These are phyloP conservation scores for Drepana falcataria DNA, from an alignment of 2,888 invertebrate genomes.

Conservation along the genomic window DNA sequence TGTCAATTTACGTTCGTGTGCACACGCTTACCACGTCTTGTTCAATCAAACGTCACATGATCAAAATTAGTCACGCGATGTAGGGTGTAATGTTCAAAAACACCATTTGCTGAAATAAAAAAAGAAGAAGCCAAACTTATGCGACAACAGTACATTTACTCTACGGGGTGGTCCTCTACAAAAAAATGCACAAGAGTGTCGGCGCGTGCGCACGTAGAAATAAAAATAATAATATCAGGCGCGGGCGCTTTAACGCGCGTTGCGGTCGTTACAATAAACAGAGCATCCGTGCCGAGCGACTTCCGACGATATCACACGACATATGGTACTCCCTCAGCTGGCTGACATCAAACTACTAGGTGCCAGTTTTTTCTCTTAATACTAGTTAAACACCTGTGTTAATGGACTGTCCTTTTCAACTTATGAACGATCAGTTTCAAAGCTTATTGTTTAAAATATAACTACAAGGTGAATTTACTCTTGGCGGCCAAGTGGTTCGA, in stretches of 20 bases:
- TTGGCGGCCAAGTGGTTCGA: too few species aligned
- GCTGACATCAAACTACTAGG: neutral
- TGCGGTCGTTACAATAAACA: constrained; percentile 69
- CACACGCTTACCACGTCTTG: constrained; percentile 1
- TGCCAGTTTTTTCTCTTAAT: neutral
- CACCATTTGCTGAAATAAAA: too few species aligned
- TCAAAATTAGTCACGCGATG: too few species aligned
- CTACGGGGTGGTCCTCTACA: constrained; percentile 59
- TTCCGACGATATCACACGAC: constrained; percentile 52
- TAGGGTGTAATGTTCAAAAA: too few species aligned
- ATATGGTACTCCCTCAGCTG: constrained; percentile 1
- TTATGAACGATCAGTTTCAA: too few species aligned
- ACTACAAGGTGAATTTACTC: too few species aligned
- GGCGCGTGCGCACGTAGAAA: constrained; percentile 42
- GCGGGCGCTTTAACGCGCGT: constrained; percentile 40
- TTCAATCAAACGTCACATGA: neutral
- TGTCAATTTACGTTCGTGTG: neutral
- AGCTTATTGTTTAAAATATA: too few species aligned
- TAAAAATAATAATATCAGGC: constrained; percentile 69
- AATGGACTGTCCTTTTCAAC: too few species aligned
- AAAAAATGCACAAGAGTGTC: constrained; percentile 32
- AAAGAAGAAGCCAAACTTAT: too few species aligned
- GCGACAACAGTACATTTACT: neutral
- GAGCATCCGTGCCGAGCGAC: constrained; percentile 57
- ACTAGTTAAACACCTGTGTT: too few species aligned